Evolutionary conservation across 1,140 invertebrate genomes (phyloP), one percentile per base, ranked within the genome.

Genomic region (Pogonus chalceus): DNA sequence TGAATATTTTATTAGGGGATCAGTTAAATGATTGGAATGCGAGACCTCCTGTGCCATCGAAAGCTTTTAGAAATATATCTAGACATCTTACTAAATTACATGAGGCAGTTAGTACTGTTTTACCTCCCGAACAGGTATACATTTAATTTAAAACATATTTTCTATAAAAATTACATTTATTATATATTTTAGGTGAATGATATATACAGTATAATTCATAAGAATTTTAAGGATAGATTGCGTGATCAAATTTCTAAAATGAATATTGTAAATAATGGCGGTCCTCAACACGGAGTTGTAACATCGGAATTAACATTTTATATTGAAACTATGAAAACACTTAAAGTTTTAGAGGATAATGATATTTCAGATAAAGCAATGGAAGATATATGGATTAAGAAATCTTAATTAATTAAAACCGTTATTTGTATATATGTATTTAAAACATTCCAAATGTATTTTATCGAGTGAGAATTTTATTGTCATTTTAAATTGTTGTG

Each of bases 301-400:
- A 95, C 88, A 22, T 91, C 92, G 21, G 95, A 98, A 78, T 74
- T 97, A 63, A 91, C 89, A 47, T 97, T 96, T 76, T 98, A 97
- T 72, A 79, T 93, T 56, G 89, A 96, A 72, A 95, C 90, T 60
- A 77, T 97, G 57, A 84, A 88, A 67, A 87, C 85, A 59, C 73
- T 96, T 20, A 85, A 89, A 67, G 82, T 88, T n/a, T 73, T 91
- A 62, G 84, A 86, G 9, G 74, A 78, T 49, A 79, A 83, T 58
- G 83, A 87, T 65, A 68, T 85, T 61, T 79, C 80, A 65, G 80
- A 88, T 62, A 79, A 82, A 64, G 83, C 83, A 64, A 79, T 89
- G 75, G 83, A 84, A 69, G 84, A 88, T 67, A 85, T 90, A 66
- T 90, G 87, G 86, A 74, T 76, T 60, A 82, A 76, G 75, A 82